Percentiles rank a stretch among this genome's conserved stretches.
phyloP scores from a whole-genome alignment of 2,113 vertebrate species.

The Sarotherodon lohbergeri region DNA sequence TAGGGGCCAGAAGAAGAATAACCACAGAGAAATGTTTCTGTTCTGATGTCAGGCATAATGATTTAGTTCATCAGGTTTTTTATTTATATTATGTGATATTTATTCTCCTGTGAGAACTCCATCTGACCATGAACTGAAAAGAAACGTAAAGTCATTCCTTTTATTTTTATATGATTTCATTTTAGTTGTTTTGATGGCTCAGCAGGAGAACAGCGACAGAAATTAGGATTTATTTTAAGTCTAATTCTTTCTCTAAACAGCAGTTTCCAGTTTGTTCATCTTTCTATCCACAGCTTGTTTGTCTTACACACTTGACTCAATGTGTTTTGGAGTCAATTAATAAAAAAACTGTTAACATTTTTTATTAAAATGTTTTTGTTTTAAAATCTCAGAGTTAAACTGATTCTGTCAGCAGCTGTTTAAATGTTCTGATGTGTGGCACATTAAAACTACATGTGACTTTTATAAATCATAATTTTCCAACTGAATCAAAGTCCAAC shows the following conservation, averaged over 20 bases:
- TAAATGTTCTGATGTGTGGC: rapidly evolving
- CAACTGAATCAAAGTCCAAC: rapidly evolving
- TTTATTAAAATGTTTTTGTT: not conserved
- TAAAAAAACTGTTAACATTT: not conserved
- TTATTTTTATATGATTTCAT: rapidly evolving
- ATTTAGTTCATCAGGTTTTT: not conserved
- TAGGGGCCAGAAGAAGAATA: not conserved
- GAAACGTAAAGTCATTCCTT: rapidly evolving
- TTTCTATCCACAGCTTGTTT: not conserved
- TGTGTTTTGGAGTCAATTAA: rapidly evolving
- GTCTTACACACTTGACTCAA: rapidly evolving
- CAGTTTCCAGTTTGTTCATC: not conserved
- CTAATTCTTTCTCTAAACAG: too few species aligned
- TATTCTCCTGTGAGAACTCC: not conserved
- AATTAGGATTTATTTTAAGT: not conserved
- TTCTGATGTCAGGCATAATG: not conserved
- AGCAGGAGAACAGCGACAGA: not conserved
- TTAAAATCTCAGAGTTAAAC: not conserved
- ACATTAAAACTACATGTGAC: rapidly evolving
- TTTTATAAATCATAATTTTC: rapidly evolving
- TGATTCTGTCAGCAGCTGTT: not conserved
- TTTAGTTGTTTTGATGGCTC: not conserved
- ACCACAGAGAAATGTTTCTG: not conserved
- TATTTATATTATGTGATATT: not conserved
- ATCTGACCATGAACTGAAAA: not conserved